Base-by-base conservation (phyloP, 2,113 vertebrate species). In the Ramphastos sulfuratus region DNA sequence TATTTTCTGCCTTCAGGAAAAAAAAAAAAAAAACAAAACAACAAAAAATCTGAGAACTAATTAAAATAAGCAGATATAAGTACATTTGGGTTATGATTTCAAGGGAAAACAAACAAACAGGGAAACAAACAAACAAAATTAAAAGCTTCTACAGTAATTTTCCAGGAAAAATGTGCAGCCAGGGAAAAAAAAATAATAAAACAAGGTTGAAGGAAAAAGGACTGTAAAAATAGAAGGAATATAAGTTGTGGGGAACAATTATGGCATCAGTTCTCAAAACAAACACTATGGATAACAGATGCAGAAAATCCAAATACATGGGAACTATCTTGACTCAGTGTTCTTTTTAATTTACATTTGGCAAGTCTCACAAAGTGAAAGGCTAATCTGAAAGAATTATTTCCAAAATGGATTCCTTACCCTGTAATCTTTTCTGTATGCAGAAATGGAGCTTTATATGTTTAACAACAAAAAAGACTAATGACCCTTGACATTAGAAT, bases 401-500 rank as follows among this genome's bases (percentile, higher is more conserved):
- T 97, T 87, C 67, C 82, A 95, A 92, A 96, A 86, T 64, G 46
- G 70, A 91, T 94, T 96, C 82, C 92, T 42, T 94, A 67, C 80
- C 24, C 35, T 46, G 82, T 74, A 92, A 79, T 79, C 87, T 90
- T 60, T 71, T 42, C 80, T 67, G 21, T 87, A 76, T 63, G 73
- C 72, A 89, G 92, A 95, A 94, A 89, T 20, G 59, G 37, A 94
- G 58, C 55, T 95, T 92, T 77, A 31, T 61, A 91, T 90, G 42
- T 89, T 73, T 61, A 87, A 87, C 64, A 92, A 71, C 64, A 93
- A 90, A 92, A 94, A 94, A 96, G 27, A 97, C 89, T 97, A 97
- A 98, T 90, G 92, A 97, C 91, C 88, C 66, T 93, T 97, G 85
- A 97, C 91, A 87, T 95, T 92, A 92, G 92, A 97, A 97, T 52